Base-by-base conservation (phyloP, 2,113 vertebrate species). In the Benitochromis conjunctus region DNA sequence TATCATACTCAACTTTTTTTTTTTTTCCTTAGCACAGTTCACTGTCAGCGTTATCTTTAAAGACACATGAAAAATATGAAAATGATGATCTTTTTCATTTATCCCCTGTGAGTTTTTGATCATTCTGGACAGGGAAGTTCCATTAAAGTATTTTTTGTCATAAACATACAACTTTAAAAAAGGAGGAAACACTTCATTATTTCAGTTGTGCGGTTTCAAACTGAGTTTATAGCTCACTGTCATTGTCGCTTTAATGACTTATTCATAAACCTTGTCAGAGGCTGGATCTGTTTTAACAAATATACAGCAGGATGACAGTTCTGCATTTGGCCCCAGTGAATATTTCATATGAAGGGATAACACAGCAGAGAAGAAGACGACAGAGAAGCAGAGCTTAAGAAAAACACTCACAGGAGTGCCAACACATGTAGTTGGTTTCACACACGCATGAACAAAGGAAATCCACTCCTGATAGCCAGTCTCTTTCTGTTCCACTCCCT, bases 201-300 rank as follows among this genome's bases (percentile, higher is more conserved):
- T 89, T 60, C 36, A 71, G 83, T 82, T 87, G 36, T 58, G 54
- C 41, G 74, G 41, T 76, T 79, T 86, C 74, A 83, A 79, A 81
- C 62, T 14, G 84, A 69, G 87, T 82, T 91, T 87, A 77, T 56
- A 87, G 80, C 34, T 51, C 51, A 19, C 12, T 55, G 86, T 81
- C 79, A 87, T 19, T 88, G 81, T 86, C 9, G 19, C 80, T 71
- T 80, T 90, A 91, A 94, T 94, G 89, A 88, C 69, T 91, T 92
- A 92, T 92, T 94, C 91, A 93, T 89, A 82, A 91, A 80, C 69
- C 54, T 88, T 81, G 88, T 86, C 83, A 81, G 83, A 69, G 66
- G 60, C 78, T 79, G 76, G 66, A 80, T 91, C 56, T 55, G 74
- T 90, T 89, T 87, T 29, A 89, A 90, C 90, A 90, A 88, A 92